These are phyloP conservation scores for Ectobius pallidus DNA, from an alignment of 2,888 invertebrate genomes.

Conservation along the genomic window DNA sequence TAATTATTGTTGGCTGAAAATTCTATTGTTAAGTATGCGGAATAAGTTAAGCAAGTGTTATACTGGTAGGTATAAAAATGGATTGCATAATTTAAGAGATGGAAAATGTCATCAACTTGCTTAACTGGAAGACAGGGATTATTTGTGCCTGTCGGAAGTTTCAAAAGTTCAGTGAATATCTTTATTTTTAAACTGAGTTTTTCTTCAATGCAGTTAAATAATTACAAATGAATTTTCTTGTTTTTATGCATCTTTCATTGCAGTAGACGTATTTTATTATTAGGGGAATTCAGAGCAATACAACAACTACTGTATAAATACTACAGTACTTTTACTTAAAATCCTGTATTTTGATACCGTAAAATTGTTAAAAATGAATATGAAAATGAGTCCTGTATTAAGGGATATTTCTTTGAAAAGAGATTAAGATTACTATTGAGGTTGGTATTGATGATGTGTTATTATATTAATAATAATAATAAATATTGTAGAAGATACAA, in stretches of 20 bases:
- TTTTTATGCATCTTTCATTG: slow-evolving; percentile 35
- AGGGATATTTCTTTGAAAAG: slow-evolving; percentile 39
- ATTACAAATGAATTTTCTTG: slow-evolving; percentile 28
- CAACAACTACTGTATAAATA: slow-evolving; percentile 38
- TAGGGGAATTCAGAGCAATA: slow-evolving; percentile 43
- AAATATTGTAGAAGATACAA: slow-evolving; percentile 36
- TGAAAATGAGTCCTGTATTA: slow-evolving; percentile 38
- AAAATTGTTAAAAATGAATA: slow-evolving; percentile 43
- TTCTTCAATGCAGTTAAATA: slow-evolving; percentile 13
- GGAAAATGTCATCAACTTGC: neutral
- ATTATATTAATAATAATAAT: slow-evolving; percentile 39
- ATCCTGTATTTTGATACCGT: slow-evolving; percentile 46
- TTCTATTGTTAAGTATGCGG: slow-evolving; percentile 10
- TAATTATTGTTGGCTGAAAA: slow-evolving; percentile 6
- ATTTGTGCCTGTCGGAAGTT: neutral
- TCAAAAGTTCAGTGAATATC: neutral
- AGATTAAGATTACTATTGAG: slow-evolving; percentile 39
- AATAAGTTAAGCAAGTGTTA: neutral
- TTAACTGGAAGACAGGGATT: too few species aligned
- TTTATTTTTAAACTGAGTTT: slow-evolving; percentile 5
- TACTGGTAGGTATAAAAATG: neutral
- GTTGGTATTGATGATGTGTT: slow-evolving; percentile 42
- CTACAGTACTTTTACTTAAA: slow-evolving; percentile 44
- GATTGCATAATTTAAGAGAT: neutral
- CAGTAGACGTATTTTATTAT: slow-evolving; percentile 40